These are phyloP conservation scores for Oncorhynchus nerka DNA, from an alignment of 2,113 vertebrate genomes.

Conservation along the genomic window DNA sequence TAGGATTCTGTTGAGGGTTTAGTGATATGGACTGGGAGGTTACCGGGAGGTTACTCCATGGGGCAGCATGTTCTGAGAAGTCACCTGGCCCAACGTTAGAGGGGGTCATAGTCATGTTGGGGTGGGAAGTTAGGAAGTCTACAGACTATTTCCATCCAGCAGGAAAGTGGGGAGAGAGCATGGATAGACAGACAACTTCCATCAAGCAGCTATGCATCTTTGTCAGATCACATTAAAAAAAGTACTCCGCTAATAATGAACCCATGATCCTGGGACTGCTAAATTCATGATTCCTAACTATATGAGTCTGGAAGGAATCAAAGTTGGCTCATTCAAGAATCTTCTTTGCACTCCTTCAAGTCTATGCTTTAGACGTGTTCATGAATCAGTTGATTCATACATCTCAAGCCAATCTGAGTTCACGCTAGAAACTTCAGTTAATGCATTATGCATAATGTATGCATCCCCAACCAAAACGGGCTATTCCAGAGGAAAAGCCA, in stretches of 20 bases:
- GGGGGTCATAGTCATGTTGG: slow-evolving; percentile 29
- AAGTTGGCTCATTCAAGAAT: neutral
- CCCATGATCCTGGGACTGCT: neutral
- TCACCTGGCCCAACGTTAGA: neutral
- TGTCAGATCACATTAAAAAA: neutral
- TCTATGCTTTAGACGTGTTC: neutral
- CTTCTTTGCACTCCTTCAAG: neutral
- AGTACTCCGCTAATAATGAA: neutral
- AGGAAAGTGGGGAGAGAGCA: too few relatives aligned
- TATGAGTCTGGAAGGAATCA: neutral
- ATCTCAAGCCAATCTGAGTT: neutral
- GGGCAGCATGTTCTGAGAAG: neutral
- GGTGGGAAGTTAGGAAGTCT: neutral
- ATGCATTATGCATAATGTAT: too few relatives aligned
- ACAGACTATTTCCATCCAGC: neutral
- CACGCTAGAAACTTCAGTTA: neutral
- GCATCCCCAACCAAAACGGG: neutral
- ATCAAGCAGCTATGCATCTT: neutral
- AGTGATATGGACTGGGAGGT: neutral
- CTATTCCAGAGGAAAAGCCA: neutral
- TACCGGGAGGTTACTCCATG: neutral
- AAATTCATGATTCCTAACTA: neutral
- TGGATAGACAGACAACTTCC: neutral
- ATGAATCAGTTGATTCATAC: neutral
- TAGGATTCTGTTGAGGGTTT: neutral